phyloP scores from a whole-genome alignment of 92 coral and sea anemone genomes.

The Nematostella vectensis region DNA sequence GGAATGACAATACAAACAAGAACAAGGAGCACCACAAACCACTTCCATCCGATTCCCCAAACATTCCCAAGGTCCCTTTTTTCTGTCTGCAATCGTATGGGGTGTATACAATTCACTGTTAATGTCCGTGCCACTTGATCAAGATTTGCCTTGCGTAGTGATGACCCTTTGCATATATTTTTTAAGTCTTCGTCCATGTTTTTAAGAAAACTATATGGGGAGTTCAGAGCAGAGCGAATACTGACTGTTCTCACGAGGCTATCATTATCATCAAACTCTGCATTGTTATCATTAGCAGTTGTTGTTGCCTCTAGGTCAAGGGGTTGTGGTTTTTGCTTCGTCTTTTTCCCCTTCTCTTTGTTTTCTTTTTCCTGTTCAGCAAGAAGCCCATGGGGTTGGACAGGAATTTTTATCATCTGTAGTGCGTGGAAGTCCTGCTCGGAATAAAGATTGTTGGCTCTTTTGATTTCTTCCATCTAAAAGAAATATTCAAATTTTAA shows the following conservation, averaged over 20 bases:
- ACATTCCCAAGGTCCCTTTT: constrained; percentile 71
- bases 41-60: constrained; percentile 93
- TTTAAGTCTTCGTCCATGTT: constrained; percentile 91
- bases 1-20: constrained; percentile 71
- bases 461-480: constrained; percentile 85
- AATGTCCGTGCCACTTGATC: constrained; percentile 82
- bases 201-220: constrained; percentile 75
- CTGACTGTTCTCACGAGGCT: constrained; percentile 74
- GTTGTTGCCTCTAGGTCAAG: constrained; percentile 27
- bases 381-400: constrained; percentile 82
- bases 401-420: constrained; percentile 82
- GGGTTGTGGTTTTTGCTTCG: constrained; percentile 57
- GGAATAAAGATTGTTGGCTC: constrained; percentile 74
- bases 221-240: constrained; percentile 80
- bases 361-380: constrained; percentile 58
- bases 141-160: constrained; percentile 58
- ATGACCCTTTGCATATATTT: constrained; percentile 77
- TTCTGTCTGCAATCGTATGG: constrained; percentile 51
- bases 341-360: constrained; percentile 41
- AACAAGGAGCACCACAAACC: constrained; percentile 49
- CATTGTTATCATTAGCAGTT: constrained; percentile 23
- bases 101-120: constrained; percentile 90
- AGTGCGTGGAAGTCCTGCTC: constrained; percentile 98
- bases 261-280: constrained; percentile 26
- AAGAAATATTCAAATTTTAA: constrained; percentile 3